Conservation (phyloP, 2,797 vertebrate species). For the Chloroceryle inda region DNA sequence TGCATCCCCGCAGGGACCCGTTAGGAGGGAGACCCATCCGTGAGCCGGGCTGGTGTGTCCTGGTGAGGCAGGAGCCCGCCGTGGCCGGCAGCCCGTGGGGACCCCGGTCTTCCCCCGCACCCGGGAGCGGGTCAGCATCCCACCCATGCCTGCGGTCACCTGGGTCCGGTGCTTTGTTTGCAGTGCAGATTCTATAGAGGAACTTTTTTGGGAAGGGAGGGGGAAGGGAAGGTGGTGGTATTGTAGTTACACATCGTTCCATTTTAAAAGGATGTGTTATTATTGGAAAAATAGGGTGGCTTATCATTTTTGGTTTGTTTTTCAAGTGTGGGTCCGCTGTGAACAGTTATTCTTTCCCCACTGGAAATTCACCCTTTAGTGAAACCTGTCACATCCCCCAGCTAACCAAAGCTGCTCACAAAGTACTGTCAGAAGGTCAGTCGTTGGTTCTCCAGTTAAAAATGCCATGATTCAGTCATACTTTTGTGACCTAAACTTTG, state of each 20-base stretch:
- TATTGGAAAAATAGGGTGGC: background rate
- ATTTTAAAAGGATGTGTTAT: background rate
- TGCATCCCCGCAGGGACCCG: background rate
- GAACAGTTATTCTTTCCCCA: background rate
- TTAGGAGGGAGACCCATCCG: background rate
- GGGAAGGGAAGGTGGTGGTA: background rate
- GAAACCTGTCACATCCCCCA: background rate
- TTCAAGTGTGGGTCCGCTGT: accelerated
- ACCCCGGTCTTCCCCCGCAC: background rate
- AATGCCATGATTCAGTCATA: background rate
- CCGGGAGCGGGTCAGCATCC: background rate
- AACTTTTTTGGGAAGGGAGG: background rate
- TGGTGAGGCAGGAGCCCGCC: background rate
- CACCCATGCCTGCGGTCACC: background rate
- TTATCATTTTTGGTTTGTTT: background rate
- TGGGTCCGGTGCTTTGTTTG: background rate
- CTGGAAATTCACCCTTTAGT: background rate
- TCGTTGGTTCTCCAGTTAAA: background rate
- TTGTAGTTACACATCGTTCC: background rate
- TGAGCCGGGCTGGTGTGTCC: background rate
- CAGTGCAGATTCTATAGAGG: background rate
- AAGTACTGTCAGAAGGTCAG: background rate
- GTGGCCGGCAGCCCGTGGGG: background rate
- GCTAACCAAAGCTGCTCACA: background rate
- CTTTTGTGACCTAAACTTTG: conserved; percentile 56